Evolutionary conservation across 2,888 invertebrate species (phyloP).

Genomic region (Plebejus argus): DNA sequence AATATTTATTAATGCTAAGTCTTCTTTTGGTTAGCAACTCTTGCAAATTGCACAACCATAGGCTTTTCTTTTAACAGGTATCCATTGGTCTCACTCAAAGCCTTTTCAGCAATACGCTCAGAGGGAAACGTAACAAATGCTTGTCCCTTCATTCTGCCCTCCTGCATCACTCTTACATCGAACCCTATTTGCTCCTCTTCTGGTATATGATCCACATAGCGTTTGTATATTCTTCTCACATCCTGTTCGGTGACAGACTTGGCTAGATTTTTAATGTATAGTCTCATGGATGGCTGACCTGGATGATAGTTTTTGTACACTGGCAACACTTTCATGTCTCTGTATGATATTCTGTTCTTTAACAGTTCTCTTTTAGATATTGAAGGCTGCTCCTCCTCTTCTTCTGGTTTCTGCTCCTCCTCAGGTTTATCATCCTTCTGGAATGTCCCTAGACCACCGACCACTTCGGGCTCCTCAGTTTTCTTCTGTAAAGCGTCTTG

Average conservation of each 20-base stretch:
- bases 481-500: conserved; percentile 64
- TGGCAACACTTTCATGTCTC: conserved; percentile 86
- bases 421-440: conserved; percentile 57
- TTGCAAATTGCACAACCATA: conserved; percentile 93
- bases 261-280: conserved; percentile 96
- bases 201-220: conserved; percentile 76
- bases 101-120: conserved; percentile 84
- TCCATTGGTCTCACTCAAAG: conserved; percentile 92
- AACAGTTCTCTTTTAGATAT: conserved; percentile 84
- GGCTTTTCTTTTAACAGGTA: conserved; percentile 93
- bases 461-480: conserved; percentile 59
- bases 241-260: conserved; percentile 89
- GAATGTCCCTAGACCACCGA: conserved; percentile 71
- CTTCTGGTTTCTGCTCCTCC: conserved; percentile 43
- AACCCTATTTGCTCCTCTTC: conserved; percentile 74
- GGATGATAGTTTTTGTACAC: conserved; percentile 93
- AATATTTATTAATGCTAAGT: not conserved
- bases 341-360: conserved; percentile 84
- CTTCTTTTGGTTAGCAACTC: conserved; percentile 71
- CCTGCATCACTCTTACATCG: conserved; percentile 92
- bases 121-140: conserved; percentile 93
- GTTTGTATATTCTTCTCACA: conserved; percentile 87
- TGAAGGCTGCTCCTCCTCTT: conserved; percentile 58
- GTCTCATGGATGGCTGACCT: conserved; percentile 89
- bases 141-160: conserved; percentile 98